Percentiles rank a stretch among this genome's conserved stretches.
These are phyloP conservation scores for Laupala kohalensis DNA, from an alignment of 1,140 invertebrate species.

Conservation along the genomic window DNA sequence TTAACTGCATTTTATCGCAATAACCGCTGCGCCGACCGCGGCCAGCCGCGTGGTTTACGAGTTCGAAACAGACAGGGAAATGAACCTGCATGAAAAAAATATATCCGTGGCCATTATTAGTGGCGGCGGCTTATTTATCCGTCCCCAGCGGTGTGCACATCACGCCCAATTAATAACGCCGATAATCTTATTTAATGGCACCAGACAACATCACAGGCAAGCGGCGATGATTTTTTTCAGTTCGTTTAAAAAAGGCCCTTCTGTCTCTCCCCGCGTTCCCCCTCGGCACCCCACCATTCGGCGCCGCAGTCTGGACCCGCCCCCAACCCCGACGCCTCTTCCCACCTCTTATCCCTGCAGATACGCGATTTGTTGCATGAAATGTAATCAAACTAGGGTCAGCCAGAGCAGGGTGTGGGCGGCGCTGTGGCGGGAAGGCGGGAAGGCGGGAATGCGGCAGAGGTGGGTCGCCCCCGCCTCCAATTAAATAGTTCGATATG, in stretches of 20 bases:
- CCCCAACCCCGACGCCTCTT: not conserved
- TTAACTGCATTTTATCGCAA: conserved; percentile 2
- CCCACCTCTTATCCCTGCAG: not conserved
- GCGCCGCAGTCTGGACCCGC: not conserved
- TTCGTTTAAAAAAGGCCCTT: conserved; percentile 4
- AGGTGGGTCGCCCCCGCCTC: not conserved
- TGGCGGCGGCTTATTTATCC: conserved; percentile 5
- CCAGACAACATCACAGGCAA: conserved; percentile 6
- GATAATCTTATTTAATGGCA: conserved; percentile 13
- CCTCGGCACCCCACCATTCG: too few relatives aligned
- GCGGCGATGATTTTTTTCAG: conserved; percentile 10
- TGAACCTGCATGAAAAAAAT: conserved; percentile 2
- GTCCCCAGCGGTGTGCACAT: conserved; percentile 9
- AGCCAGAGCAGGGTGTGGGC: not conserved
- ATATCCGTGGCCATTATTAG: conserved; percentile 4
- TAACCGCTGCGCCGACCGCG: not conserved
- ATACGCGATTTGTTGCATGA: conserved; percentile 5
- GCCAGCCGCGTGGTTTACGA: conserved; percentile 3
- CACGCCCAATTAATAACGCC: conserved; percentile 9
- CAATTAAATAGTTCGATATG: conserved; percentile 10
- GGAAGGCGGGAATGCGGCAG: not conserved
- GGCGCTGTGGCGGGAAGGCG: not conserved
- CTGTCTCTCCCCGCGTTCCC: too few relatives aligned
- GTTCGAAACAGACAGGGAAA: conserved; percentile 3
- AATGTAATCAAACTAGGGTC: conserved; percentile 6